Evolutionary conservation across 2,113 vertebrate species (phyloP).

Genomic region (Oncorhynchus masou): DNA sequence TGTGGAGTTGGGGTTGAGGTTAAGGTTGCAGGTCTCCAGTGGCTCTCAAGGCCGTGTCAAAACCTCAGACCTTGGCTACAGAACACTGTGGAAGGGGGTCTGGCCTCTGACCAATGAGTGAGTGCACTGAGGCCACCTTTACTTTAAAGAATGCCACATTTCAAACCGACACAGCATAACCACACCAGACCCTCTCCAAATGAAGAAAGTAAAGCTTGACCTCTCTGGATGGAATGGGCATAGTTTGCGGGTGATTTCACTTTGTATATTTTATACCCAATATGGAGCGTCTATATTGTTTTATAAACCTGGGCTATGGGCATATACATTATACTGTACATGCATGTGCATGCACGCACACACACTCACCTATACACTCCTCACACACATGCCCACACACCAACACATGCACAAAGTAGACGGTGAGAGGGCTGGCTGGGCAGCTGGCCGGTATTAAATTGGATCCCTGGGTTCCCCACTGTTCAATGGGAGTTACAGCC

Average conservation of each 20-base stretch:
- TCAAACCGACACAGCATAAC: neutral
- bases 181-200: slow-evolving; percentile 1
- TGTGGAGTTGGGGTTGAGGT: slow-evolving; percentile 58
- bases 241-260: slow-evolving; percentile 40
- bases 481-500: slow-evolving; percentile 70
- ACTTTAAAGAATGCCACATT: slow-evolving; percentile 33
- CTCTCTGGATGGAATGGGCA: slow-evolving; percentile 21
- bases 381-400: slow-evolving; percentile 24
- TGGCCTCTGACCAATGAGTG: slow-evolving; percentile 19
- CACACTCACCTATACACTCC: slow-evolving; percentile 25
- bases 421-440: slow-evolving; percentile 54
- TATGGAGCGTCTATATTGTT: neutral
- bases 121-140: slow-evolving; percentile 30
- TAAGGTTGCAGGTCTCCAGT: slow-evolving; percentile 47
- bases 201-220: neutral
- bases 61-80: slow-evolving; percentile 35
- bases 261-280: slow-evolving; percentile 3
- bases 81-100: neutral
- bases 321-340: neutral
- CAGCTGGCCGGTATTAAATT: slow-evolving; percentile 79
- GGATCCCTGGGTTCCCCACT: slow-evolving; percentile 70
- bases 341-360: slow-evolving; percentile 11
- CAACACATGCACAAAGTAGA: slow-evolving; percentile 57
- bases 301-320: slow-evolving; percentile 7
- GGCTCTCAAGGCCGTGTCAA: slow-evolving; percentile 43